Conservation (phyloP, 2,888 invertebrate genomes). For the Latrodectus elegans region DNA sequence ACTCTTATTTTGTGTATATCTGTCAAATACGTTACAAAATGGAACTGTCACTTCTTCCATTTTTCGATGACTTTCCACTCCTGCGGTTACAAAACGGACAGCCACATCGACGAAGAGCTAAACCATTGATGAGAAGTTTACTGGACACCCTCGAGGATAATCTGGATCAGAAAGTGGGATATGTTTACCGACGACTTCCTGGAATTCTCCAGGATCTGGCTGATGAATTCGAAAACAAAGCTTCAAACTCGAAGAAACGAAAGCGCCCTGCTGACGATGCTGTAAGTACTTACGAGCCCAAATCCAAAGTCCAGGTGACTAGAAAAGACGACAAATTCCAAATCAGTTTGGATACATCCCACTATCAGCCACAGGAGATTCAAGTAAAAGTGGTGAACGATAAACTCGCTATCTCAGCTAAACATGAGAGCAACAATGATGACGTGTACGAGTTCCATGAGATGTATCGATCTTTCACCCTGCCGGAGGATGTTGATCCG, state of each 20-base stretch:
- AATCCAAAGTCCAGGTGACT: slow-evolving; percentile 21
- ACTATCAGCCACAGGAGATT: slow-evolving; percentile 38
- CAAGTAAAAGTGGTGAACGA: slow-evolving; percentile 30
- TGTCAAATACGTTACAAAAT: not conserved
- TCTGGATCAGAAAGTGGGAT: slow-evolving; percentile 10
- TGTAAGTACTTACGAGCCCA: slow-evolving; percentile 19
- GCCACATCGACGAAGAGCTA: not conserved
- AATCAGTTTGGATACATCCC: slow-evolving; percentile 20
- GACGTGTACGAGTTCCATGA: slow-evolving; percentile 47
- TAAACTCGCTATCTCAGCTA: slow-evolving; percentile 34
- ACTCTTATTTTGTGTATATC: not conserved
- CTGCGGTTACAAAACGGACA: not conserved
- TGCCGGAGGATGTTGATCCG: slow-evolving; percentile 32
- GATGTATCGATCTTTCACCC: slow-evolving; percentile 30
- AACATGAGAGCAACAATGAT: slow-evolving; percentile 29
- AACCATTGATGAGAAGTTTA: not conserved
- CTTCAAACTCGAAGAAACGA: not conserved
- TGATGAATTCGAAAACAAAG: not conserved
- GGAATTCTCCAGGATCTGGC: not conserved
- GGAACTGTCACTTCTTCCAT: not conserved
- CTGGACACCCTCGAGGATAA: slow-evolving; percentile 20
- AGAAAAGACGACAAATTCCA: slow-evolving; percentile 35
- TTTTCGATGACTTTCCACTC: not conserved
- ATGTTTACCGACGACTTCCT: slow-evolving; percentile 13
- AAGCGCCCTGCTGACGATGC: not conserved